Evolutionary conservation across 2,113 vertebrate species (phyloP).

Genomic region (Guaruba guarouba): DNA sequence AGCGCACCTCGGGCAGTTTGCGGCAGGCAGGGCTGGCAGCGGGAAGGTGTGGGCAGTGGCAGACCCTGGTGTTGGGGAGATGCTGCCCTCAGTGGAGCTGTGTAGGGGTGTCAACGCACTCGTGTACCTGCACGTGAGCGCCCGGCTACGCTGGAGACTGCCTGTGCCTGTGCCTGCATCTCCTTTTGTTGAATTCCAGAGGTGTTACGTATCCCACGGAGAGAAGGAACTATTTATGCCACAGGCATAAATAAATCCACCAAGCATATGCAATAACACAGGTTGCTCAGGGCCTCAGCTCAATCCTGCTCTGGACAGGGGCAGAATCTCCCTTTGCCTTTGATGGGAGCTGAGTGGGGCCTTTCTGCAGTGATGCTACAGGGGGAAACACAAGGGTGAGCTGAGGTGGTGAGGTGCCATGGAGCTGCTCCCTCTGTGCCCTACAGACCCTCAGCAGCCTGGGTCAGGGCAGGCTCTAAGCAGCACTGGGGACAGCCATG

Average conservation of each 20-base stretch:
- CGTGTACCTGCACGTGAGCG: accelerated
- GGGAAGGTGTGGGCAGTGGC: neutral
- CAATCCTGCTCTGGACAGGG: accelerated
- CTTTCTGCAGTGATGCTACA: accelerated
- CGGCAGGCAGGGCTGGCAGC: neutral
- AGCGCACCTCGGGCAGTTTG: accelerated
- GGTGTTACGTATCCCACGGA: neutral
- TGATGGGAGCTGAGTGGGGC: neutral
- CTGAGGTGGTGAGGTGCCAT: neutral
- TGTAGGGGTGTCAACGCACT: neutral
- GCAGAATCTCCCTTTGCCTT: neutral
- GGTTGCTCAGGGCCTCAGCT: neutral
- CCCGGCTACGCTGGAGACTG: accelerated
- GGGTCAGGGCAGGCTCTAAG: neutral
- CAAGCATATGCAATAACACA: neutral
- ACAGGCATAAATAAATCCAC: slow-evolving; percentile 58
- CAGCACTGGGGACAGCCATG: neutral
- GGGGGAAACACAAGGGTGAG: accelerated
- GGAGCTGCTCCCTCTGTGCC: neutral
- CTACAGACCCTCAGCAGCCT: neutral
- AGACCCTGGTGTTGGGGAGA: neutral
- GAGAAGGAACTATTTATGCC: slow-evolving; percentile 62
- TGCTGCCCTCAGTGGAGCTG: neutral
- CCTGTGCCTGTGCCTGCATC: neutral
- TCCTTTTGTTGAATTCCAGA: slow-evolving; percentile 46